These are phyloP conservation scores for Cebus imitator DNA, from an alignment of 2,113 vertebrate species.

Conservation along the genomic window DNA sequence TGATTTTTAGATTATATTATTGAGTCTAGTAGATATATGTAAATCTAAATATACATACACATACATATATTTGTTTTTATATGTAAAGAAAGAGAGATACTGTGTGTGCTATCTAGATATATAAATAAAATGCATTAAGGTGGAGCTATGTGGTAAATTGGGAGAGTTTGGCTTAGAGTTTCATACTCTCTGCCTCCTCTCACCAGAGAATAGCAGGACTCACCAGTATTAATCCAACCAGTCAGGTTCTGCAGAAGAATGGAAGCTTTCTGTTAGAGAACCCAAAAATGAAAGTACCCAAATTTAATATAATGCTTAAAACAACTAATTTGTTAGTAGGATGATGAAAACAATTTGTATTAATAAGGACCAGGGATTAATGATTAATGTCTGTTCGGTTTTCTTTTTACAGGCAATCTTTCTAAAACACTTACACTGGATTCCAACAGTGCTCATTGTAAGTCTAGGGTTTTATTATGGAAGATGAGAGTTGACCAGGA, in stretches of 20 bases:
- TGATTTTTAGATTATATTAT: neutral
- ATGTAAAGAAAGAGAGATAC: neutral
- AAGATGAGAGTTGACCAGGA: neutral
- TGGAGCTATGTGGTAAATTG: too few relatives aligned
- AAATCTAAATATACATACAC: too few relatives aligned
- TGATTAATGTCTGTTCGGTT: neutral
- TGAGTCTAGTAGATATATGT: neutral
- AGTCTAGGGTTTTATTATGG: neutral
- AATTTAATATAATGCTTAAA: neutral
- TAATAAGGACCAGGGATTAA: neutral
- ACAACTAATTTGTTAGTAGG: neutral
- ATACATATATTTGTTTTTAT: neutral
- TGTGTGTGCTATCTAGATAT: neutral
- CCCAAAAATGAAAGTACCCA: neutral
- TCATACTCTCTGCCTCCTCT: too few relatives aligned
- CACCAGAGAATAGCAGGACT: neutral
- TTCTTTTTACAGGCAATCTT: neutral
- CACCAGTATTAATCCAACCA: too few relatives aligned
- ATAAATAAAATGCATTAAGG: neutral
- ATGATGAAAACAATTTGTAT: neutral
- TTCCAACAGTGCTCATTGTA: neutral
- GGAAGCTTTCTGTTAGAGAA: neutral
- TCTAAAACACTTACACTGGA: neutral
- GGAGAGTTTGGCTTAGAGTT: neutral
- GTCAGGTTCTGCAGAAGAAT: neutral